phyloP scores from a whole-genome alignment of 2,113 vertebrate genomes.

The Embiotoca jacksoni region DNA sequence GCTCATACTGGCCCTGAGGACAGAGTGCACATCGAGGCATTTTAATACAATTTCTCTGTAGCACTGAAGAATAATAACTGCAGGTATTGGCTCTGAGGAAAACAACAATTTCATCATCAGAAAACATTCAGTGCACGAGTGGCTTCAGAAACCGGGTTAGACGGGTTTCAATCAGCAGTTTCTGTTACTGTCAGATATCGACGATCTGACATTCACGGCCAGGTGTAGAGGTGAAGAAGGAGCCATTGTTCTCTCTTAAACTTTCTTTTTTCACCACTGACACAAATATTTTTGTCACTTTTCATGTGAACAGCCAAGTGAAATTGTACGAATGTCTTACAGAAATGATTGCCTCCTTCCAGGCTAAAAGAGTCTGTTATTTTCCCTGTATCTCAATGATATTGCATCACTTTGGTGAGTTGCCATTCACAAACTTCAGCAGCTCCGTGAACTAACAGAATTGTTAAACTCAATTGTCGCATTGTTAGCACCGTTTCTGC shows the following conservation, averaged over 20 bases:
- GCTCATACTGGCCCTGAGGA: not conserved
- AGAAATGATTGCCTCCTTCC: not conserved
- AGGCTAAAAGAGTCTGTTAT: too few relatives aligned
- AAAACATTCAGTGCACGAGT: not conserved
- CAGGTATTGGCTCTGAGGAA: not conserved
- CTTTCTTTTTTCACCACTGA: not conserved
- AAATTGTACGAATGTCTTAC: not conserved
- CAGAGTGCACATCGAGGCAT: not conserved
- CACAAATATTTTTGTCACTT: not conserved
- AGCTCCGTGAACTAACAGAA: not conserved
- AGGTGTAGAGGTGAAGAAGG: not conserved
- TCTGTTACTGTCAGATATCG: not conserved
- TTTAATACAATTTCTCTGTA: slow-evolving; percentile 3
- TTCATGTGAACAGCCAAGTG: not conserved
- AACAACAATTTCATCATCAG: not conserved
- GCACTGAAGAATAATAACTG: not conserved
- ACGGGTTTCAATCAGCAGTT: too few relatives aligned
- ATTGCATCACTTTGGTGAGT: not conserved
- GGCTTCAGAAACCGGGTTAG: not conserved
- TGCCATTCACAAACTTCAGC: not conserved
- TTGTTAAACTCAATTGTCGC: not conserved
- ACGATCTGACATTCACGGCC: not conserved
- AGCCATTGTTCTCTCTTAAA: not conserved
- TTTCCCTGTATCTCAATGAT: too few relatives aligned
- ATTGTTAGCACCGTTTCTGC: slow-evolving; percentile 83